Evolutionary conservation across 2,797 vertebrate genomes (phyloP).

Genomic region (Notamacropus eugenii): DNA sequence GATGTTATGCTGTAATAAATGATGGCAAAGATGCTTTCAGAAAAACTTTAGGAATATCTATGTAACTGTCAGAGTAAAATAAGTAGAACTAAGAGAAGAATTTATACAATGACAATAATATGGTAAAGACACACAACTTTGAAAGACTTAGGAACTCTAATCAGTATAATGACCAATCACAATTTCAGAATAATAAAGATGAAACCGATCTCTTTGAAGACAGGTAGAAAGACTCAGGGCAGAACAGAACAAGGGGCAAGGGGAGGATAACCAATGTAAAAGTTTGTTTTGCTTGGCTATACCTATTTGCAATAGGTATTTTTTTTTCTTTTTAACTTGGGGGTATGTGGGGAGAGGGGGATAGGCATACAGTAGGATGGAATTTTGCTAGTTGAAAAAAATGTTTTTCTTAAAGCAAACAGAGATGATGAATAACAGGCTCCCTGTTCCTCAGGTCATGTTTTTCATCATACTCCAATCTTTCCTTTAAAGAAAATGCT

Average conservation of each 20-base stretch:
- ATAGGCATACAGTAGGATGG: too few species aligned
- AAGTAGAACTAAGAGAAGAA: neutral
- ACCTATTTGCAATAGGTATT: neutral
- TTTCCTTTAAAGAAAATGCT: neutral
- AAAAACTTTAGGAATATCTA: neutral
- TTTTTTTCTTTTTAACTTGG: neutral
- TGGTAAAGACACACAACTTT: neutral
- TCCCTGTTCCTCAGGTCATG: neutral
- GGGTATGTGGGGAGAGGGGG: too few species aligned
- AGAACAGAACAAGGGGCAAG: neutral
- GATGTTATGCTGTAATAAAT: neutral
- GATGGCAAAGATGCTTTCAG: neutral
- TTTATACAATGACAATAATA: neutral
- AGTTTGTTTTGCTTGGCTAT: neutral
- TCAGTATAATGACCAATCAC: neutral
- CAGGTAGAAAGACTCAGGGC: neutral
- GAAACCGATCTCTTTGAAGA: neutral
- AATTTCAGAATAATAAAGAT: neutral
- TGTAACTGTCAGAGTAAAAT: neutral
- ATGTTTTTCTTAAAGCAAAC: neutral
- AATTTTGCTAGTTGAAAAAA: neutral
- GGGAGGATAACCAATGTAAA: neutral
- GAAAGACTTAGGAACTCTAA: neutral
- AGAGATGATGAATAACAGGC: neutral
- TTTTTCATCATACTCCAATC: neutral